These are phyloP conservation scores for Heterochromis multidens DNA, from an alignment of 2,113 vertebrate genomes.

Conservation along the genomic window DNA sequence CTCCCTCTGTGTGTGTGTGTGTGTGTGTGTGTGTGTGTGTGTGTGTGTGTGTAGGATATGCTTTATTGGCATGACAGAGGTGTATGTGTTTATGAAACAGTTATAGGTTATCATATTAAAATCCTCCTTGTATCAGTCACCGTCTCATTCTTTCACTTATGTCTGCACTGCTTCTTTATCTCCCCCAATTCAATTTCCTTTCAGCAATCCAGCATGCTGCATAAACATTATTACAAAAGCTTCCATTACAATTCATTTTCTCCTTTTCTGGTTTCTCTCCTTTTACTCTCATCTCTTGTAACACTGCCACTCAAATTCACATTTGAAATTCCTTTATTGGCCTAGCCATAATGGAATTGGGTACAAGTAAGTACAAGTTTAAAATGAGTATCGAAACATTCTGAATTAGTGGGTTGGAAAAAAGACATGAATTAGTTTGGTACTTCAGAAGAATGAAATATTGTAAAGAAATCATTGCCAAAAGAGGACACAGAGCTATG, in stretches of 20 bases:
- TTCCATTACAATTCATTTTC: constrained; percentile 10
- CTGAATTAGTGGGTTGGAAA: neutral
- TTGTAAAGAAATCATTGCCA: neutral
- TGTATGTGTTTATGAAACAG: constrained; percentile 17
- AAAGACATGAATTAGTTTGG: neutral
- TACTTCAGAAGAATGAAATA: neutral
- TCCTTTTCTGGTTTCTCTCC: neutral
- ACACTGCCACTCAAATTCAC: neutral
- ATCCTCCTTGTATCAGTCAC: neutral
- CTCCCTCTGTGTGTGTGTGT: too few species aligned
- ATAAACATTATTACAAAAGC: constrained; percentile 5
- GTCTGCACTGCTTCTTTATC: neutral
- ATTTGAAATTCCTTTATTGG: neutral
- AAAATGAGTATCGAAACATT: neutral
- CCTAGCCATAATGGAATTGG: neutral
- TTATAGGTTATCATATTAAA: constrained; percentile 8
- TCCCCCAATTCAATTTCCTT: constrained; percentile 16
- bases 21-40: too few species aligned
- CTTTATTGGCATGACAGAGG: constrained; percentile 4
- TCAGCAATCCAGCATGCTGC: neutral
- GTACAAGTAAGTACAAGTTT: neutral
- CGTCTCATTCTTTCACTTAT: neutral
- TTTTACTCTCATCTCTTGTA: neutral
- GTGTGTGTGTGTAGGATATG: neutral
- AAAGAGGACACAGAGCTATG: neutral